A percentile compares a stretch with the other conserved stretches of the same genome.
Conservation (phyloP, 2,113 vertebrate species). For the Penelope pileata region DNA sequence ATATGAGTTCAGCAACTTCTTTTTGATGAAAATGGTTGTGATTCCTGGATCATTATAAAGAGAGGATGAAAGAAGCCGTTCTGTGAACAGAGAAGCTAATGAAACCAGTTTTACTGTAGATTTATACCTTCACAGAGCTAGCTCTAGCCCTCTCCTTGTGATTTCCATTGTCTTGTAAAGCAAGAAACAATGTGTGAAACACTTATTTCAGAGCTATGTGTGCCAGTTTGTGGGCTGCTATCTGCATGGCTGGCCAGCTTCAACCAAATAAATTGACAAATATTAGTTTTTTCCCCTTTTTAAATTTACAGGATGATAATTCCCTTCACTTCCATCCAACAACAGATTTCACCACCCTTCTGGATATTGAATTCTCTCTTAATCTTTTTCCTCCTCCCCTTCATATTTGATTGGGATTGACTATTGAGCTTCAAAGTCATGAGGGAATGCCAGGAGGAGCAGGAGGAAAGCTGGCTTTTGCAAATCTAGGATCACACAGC, state of each 20-base stretch:
- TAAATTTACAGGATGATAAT: neutral
- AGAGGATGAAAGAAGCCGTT: rapidly evolving
- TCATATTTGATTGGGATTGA: neutral
- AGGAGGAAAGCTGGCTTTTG: neutral
- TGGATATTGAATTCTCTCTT: neutral
- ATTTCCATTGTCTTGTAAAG: neutral
- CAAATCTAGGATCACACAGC: neutral
- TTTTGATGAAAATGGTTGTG: neutral
- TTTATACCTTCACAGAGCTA: neutral
- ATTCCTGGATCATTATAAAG: neutral
- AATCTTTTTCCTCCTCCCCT: neutral
- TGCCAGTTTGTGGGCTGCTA: neutral
- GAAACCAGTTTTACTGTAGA: neutral
- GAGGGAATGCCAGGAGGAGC: neutral
- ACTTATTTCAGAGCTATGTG: neutral
- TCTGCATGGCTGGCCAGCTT: neutral
- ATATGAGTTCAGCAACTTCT: neutral
- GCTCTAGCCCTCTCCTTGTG: neutral
- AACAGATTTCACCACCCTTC: neutral
- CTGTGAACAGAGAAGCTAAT: neutral
- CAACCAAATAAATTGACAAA: neutral
- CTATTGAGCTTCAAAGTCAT: neutral
- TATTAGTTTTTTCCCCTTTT: neutral
- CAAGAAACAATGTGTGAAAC: neutral
- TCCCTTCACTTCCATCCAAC: neutral